Evolutionary conservation across 2,888 invertebrate species (phyloP).

Genomic region (Dynastes maya): DNA sequence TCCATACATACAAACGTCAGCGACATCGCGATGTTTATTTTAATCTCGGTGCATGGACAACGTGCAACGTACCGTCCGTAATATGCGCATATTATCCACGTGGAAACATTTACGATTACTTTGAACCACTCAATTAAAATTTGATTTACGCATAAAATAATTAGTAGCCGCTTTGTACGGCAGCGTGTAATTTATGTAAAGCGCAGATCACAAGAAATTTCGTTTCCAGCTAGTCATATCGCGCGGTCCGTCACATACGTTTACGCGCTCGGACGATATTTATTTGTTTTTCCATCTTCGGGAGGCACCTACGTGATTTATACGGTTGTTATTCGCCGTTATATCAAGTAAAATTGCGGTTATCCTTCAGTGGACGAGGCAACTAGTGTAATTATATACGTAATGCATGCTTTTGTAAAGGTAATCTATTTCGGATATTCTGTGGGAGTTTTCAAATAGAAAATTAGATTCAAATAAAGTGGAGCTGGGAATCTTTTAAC

Average conservation of each 20-base stretch:
- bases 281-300: constrained; percentile 32
- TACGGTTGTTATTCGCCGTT: constrained; percentile 34
- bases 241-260: not conserved
- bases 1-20: not conserved
- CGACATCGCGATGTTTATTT: constrained; percentile 27
- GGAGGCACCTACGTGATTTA: constrained; percentile 25
- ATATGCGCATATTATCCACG: constrained; percentile 36
- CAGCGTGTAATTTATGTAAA: constrained; percentile 63
- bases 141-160: constrained; percentile 66
- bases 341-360: not conserved
- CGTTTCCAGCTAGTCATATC: constrained; percentile 53
- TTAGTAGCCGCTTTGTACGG: constrained; percentile 64
- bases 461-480: not conserved
- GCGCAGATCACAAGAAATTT: constrained; percentile 65
- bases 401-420: too few relatives aligned
- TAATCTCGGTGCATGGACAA: constrained; percentile 17
- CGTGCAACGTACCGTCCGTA: not conserved
- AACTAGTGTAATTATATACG: not conserved
- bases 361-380: not conserved
- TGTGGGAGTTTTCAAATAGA: too few relatives aligned
- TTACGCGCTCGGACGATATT: constrained; percentile 1
- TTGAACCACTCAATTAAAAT: constrained; percentile 63
- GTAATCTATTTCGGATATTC: too few relatives aligned
- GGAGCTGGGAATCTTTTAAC: too few relatives aligned
- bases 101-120: constrained; percentile 62